phyloP scores from a whole-genome alignment of 2,797 vertebrate genomes.

The Enteromius afrohamiltoni region DNA sequence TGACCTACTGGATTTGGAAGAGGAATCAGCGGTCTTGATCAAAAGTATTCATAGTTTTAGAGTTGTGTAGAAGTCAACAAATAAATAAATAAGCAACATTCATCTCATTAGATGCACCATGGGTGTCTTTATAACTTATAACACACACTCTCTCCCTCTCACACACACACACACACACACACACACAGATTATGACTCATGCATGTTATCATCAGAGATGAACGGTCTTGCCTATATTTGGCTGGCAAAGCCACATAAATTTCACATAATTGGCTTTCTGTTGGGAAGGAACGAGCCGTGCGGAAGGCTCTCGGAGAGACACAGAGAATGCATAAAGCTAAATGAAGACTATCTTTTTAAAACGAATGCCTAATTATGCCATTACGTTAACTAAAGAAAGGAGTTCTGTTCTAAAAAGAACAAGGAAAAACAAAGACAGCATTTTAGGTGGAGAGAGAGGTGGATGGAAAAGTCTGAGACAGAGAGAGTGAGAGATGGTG shows the following conservation, averaged over 20 bases:
- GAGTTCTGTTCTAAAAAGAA: constrained; percentile 54
- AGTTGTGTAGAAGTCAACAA: background rate
- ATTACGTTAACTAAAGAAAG: constrained; percentile 65
- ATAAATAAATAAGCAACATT: constrained; percentile 20
- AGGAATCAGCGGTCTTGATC: background rate
- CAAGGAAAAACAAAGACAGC: constrained; percentile 53
- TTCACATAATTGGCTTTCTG: constrained; percentile 57
- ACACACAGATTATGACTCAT: constrained; percentile 53
- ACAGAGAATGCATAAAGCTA: constrained; percentile 40
- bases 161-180: background rate
- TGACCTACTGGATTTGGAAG: constrained; percentile 42
- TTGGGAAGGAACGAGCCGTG: constrained; percentile 51
- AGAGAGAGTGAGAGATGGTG: constrained; percentile 62
- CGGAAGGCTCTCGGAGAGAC: constrained; percentile 49
- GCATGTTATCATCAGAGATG: constrained; percentile 50
- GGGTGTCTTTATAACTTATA: constrained; percentile 41
- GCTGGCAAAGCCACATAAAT: constrained; percentile 51
- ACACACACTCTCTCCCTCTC: background rate
- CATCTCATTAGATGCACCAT: constrained; percentile 41
- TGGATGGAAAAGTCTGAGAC: constrained; percentile 57
- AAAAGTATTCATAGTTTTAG: constrained; percentile 15
- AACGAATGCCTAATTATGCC: constrained; percentile 65
- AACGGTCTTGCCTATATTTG: constrained; percentile 55
- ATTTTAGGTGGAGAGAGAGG: constrained; percentile 62
- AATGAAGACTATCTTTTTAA: constrained; percentile 61